Conservation (phyloP, 2,797 vertebrate species). For the Iguana delicatissima region DNA sequence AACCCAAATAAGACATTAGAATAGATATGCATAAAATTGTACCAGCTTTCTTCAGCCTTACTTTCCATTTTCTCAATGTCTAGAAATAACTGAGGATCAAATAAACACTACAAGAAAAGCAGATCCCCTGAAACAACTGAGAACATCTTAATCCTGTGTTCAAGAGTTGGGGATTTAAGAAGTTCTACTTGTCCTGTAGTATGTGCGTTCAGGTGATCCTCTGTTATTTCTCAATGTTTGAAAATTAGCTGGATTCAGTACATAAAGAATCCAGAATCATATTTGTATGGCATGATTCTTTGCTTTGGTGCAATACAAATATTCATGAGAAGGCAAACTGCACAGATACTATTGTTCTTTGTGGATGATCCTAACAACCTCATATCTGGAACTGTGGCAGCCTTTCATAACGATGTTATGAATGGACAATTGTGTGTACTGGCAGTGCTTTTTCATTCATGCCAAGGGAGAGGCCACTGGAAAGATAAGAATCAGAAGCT, state of each 20-base stretch:
- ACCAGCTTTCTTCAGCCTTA: not conserved
- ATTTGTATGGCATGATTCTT: not conserved
- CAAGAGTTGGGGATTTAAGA: not conserved
- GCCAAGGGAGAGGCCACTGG: not conserved
- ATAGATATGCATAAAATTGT: not conserved
- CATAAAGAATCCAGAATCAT: not conserved
- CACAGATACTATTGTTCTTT: not conserved
- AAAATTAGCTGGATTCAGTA: not conserved
- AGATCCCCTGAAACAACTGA: not conserved
- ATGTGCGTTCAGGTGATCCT: not conserved
- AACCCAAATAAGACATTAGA: not conserved
- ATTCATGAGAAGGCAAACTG: not conserved
- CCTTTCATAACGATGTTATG: conserved; percentile 5
- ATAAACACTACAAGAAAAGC: not conserved
- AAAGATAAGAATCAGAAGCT: not conserved
- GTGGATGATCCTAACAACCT: not conserved
- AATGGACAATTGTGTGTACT: not conserved
- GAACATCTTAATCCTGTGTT: not conserved
- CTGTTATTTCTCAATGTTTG: not conserved
- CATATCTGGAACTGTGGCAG: not conserved
- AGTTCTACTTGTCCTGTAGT: not conserved
- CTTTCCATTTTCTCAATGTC: not conserved
- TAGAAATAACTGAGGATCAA: not conserved
- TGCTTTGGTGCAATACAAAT: not conserved
- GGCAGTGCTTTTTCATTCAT: not conserved